Conservation (phyloP, 2,113 vertebrate genomes). For the Castor canadensis region DNA sequence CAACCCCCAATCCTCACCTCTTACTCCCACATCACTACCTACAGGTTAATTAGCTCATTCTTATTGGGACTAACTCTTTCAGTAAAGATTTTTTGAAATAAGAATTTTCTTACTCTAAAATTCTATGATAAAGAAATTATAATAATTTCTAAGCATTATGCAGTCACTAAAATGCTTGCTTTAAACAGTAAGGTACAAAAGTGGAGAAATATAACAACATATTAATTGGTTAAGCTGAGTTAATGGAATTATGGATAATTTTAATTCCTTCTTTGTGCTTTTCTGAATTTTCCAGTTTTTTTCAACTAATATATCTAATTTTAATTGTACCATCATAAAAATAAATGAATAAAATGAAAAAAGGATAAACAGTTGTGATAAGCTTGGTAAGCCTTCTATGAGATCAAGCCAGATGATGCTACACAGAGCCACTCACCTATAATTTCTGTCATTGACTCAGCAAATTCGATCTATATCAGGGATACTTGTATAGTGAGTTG, state of each 20-base stretch:
- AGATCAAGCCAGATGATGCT: neutral
- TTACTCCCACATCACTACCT: neutral
- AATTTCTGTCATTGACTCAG: constrained; percentile 19
- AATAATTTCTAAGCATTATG: neutral
- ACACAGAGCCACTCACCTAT: neutral
- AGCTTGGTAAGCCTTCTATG: constrained; percentile 15
- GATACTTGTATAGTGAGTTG: neutral
- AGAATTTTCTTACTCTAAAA: constrained; percentile 30
- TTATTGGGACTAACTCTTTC: neutral
- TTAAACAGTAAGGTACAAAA: neutral
- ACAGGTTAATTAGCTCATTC: neutral
- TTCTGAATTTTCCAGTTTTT: neutral
- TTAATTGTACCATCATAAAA: constrained; percentile 47
- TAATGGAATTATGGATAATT: constrained; percentile 34
- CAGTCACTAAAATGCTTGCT: neutral
- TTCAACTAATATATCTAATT: constrained; percentile 11
- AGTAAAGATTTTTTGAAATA: constrained; percentile 40
- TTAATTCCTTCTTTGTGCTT: constrained; percentile 27
- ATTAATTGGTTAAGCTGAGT: neutral
- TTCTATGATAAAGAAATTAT: constrained; percentile 32
- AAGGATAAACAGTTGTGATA: constrained; percentile 27
- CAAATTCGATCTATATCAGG: neutral
- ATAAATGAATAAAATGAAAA: constrained; percentile 13
- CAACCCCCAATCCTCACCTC: neutral
- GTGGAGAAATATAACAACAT: neutral